Percentiles rank a stretch among this genome's conserved stretches.
These are phyloP conservation scores for Autographa pulchrina DNA, from an alignment of 2,888 invertebrate species.

Conservation along the genomic window DNA sequence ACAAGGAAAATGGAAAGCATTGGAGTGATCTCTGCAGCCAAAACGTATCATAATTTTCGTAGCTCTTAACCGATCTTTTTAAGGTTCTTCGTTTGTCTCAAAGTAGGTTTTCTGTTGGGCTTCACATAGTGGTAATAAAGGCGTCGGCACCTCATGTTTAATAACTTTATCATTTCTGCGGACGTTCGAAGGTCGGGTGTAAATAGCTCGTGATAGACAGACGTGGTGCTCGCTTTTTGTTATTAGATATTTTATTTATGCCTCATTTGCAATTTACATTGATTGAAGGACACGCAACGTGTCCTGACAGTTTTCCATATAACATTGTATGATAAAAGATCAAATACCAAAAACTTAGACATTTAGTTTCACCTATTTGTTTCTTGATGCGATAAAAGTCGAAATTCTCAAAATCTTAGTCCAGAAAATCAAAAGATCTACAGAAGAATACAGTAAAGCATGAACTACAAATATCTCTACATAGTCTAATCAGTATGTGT, in stretches of 20 bases:
- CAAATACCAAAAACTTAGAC: not conserved
- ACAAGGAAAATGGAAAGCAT: too few relatives aligned
- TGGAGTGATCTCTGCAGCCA: too few relatives aligned
- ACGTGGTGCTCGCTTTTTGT: conserved; percentile 18
- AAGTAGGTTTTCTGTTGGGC: conserved; percentile 19
- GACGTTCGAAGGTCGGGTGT: conserved; percentile 39
- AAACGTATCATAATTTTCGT: too few relatives aligned
- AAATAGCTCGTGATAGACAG: conserved; percentile 29
- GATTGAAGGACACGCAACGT: not conserved
- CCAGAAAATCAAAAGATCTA: too few relatives aligned
- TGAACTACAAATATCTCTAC: too few relatives aligned
- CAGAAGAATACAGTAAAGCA: too few relatives aligned
- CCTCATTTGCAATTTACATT: not conserved
- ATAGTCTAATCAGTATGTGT: too few relatives aligned
- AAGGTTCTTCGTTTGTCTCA: not conserved
- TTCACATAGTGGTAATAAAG: conserved; percentile 16
- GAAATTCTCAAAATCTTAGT: too few relatives aligned
- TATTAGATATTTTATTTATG: conserved; percentile 4
- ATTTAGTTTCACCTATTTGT: too few relatives aligned
- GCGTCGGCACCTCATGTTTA: conserved; percentile 46
- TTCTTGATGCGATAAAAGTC: too few relatives aligned
- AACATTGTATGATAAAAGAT: not conserved
- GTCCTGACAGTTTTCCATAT: not conserved
- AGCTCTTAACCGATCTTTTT: too few relatives aligned
- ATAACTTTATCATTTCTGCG: conserved; percentile 38